These are phyloP conservation scores for Linurgus olivaceus DNA, from an alignment of 2,797 vertebrate genomes.

Conservation along the genomic window DNA sequence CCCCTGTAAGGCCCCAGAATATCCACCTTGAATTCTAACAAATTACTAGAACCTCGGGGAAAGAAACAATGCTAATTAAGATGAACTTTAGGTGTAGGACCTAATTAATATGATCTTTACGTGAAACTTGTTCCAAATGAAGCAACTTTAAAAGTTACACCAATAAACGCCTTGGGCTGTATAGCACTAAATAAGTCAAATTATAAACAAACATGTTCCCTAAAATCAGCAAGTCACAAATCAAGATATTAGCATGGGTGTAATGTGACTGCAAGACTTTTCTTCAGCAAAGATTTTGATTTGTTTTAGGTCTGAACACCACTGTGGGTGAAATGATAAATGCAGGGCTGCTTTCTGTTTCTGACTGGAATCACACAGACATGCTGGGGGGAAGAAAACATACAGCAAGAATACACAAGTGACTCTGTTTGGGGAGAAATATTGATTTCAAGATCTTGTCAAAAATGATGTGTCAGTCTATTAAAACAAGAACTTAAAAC, in stretches of 20 bases:
- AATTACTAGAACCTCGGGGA: slow-evolving; percentile 80
- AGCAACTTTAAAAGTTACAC: slow-evolving; percentile 68
- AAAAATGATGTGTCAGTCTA: neutral
- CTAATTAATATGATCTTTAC: slow-evolving; percentile 84
- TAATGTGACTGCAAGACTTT: neutral
- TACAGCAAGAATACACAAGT: neutral
- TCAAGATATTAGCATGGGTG: neutral
- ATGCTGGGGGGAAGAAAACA: neutral
- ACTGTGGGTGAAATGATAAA: neutral
- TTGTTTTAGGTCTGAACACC: neutral
- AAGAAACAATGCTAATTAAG: slow-evolving; percentile 88
- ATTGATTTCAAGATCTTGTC: neutral
- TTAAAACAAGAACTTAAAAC: neutral
- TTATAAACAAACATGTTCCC: neutral
- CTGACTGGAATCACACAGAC: neutral
- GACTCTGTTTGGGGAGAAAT: neutral
- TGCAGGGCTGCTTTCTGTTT: neutral
- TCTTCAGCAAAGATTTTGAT: neutral
- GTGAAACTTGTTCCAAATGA: slow-evolving; percentile 78
- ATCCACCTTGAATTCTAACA: slow-evolving; percentile 66
- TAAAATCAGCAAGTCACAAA: slow-evolving; percentile 4
- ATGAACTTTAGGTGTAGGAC: slow-evolving; percentile 87
- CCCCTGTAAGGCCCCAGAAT: neutral
- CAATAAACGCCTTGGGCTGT: slow-evolving; percentile 53
- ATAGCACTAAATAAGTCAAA: slow-evolving; percentile 30